phyloP scores from a whole-genome alignment of 2,113 vertebrate genomes.

The Stomatorhinus ivindoensis region DNA sequence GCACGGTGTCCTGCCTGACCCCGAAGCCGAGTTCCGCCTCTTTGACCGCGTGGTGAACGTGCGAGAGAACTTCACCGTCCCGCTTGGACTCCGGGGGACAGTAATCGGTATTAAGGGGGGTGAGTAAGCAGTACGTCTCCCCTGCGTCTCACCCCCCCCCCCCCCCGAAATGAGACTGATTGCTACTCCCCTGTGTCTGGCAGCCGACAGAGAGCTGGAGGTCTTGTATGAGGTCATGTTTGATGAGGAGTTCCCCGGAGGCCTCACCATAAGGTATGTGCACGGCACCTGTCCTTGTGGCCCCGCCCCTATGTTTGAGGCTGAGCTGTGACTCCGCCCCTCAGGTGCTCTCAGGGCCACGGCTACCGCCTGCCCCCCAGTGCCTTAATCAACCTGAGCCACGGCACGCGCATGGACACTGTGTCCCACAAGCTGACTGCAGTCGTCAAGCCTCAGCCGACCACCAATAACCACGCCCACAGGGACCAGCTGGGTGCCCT shows the following conservation, averaged over 20 bases:
- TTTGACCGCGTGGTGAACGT: conserved; percentile 95
- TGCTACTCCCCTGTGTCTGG: background rate
- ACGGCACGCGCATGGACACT: conserved; percentile 75
- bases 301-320: background rate
- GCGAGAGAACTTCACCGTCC: conserved; percentile 88
- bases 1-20: conserved; percentile 83
- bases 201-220: conserved; percentile 87
- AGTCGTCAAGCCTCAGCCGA: conserved; percentile 86
- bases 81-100: conserved; percentile 86
- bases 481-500: conserved; percentile 69
- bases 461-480: conserved; percentile 49
- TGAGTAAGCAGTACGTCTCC: conserved; percentile 41
- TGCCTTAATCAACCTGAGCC: conserved; percentile 90
- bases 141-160: too few species aligned
- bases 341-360: conserved; percentile 70
- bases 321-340: background rate
- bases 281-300: background rate
- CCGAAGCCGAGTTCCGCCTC: conserved; percentile 79
- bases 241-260: conserved; percentile 93
- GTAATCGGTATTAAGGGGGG: conserved; percentile 94
- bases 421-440: conserved; percentile 80
- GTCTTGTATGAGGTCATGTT: conserved; percentile 94
- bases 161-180: background rate
- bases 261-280: conserved; percentile 83
- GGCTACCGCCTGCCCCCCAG: conserved; percentile 87